Evolutionary conservation across 2,797 vertebrate genomes (phyloP).

Genomic region (Holocentrus rufus): DNA sequence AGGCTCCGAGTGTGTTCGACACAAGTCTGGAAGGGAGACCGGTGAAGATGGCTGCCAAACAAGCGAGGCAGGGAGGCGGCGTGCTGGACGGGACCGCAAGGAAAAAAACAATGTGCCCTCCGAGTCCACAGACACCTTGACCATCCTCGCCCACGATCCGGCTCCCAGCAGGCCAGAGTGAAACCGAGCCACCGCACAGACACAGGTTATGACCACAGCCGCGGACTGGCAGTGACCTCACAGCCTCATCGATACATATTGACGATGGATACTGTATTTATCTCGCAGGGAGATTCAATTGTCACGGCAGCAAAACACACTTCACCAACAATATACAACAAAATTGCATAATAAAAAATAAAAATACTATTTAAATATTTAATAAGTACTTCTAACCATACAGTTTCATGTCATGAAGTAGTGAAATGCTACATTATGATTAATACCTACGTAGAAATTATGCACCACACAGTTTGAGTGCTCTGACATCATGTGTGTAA

Average conservation of each 20-base stretch:
- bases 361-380: no score
- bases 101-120: conserved; percentile 36
- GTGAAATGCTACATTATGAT: neutral
- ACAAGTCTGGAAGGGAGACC: conserved; percentile 28
- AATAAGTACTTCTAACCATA: neutral
- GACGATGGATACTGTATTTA: conserved; percentile 33
- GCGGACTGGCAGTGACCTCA: conserved; percentile 37
- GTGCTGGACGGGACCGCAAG: conserved; percentile 7
- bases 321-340: neutral
- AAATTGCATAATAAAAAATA: no score
- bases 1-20: conserved; percentile 19
- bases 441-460: no score
- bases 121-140: conserved; percentile 15
- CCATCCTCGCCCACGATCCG: conserved; percentile 49
- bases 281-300: conserved; percentile 26
- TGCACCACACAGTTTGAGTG: no score
- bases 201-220: conserved; percentile 22
- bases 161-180: conserved; percentile 54
- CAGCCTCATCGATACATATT: conserved; percentile 19
- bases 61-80: conserved; percentile 8
- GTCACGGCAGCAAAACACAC: conserved; percentile 12
- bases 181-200: conserved; percentile 30
- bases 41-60: conserved; percentile 28
- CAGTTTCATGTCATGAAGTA: neutral
- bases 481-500: no score